Evolutionary conservation across 2,797 vertebrate genomes (phyloP).

Genomic region (Cynodonichthys magdalenae): DNA sequence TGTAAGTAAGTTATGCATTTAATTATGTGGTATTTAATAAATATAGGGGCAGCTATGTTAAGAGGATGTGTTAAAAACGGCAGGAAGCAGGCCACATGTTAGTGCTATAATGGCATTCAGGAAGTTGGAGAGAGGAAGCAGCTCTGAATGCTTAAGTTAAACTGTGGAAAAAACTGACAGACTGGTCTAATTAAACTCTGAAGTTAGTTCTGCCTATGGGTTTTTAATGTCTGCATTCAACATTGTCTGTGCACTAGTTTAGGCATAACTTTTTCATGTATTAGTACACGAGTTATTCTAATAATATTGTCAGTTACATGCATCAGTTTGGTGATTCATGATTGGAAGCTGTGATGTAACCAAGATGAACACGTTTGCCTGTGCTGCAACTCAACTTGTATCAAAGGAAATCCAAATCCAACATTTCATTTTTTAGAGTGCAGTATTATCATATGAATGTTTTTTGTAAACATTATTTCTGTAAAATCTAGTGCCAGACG

Average conservation of each 20-base stretch:
- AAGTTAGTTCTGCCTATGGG: conserved; percentile 29
- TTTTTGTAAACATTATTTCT: no score
- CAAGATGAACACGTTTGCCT: conserved; percentile 8
- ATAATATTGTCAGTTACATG: neutral
- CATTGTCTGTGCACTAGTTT: neutral
- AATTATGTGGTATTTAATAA: neutral
- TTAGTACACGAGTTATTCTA: conserved; percentile 6
- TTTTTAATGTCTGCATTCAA: neutral
- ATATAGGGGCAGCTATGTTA: conserved; percentile 14
- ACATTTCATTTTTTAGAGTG: no score
- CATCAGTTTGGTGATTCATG: conserved; percentile 15
- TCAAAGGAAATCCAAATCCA: neutral
- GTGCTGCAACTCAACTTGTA: conserved; percentile 2
- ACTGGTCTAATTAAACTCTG: conserved; percentile 42
- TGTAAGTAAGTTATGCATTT: conserved; percentile 7
- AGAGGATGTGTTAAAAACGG: conserved; percentile 37
- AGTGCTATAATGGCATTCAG: conserved; percentile 66
- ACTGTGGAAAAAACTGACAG: conserved; percentile 40
- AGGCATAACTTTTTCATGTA: neutral
- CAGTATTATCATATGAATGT: no score
- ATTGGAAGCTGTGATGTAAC: conserved; percentile 6
- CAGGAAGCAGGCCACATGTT: conserved; percentile 76
- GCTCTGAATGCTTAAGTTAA: conserved; percentile 67
- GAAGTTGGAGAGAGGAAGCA: conserved; percentile 78
- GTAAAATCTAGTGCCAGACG: no score